These are phyloP conservation scores for Rhinopomastus cyanomelas DNA, from an alignment of 2,113 vertebrate genomes.

Conservation along the genomic window DNA sequence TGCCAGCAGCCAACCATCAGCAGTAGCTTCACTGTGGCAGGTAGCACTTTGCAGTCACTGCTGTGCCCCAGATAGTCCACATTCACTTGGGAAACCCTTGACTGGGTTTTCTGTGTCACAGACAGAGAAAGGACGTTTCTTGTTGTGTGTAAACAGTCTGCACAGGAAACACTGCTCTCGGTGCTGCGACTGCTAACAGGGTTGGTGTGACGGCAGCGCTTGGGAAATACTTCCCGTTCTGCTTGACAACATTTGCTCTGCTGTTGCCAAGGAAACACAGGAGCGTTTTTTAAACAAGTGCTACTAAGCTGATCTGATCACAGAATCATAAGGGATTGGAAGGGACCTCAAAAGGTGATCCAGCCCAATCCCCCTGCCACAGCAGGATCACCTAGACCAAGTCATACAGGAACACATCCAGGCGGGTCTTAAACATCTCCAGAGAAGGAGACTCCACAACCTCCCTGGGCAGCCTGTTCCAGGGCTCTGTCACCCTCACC, in stretches of 20 bases:
- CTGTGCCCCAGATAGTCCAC: background rate
- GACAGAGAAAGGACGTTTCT: background rate
- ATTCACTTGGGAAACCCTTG: rapidly evolving
- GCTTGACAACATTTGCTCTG: background rate
- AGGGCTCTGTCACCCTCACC: too few relatives aligned
- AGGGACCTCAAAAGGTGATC: too few relatives aligned
- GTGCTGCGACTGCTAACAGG: background rate
- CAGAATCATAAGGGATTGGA: too few relatives aligned
- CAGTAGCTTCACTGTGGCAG: background rate
- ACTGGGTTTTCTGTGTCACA: too few relatives aligned
- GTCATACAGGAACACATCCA: too few relatives aligned
- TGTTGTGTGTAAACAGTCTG: rapidly evolving
- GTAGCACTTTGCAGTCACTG: rapidly evolving
- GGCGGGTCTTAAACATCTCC: too few relatives aligned
- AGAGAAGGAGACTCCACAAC: too few relatives aligned
- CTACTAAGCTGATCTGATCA: background rate
- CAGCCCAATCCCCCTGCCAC: too few relatives aligned
- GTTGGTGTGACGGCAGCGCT: rapidly evolving
- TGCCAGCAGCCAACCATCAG: background rate
- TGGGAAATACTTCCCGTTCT: background rate
- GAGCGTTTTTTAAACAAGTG: rapidly evolving
- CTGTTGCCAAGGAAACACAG: background rate
- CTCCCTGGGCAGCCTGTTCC: too few relatives aligned
- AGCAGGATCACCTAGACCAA: too few relatives aligned
- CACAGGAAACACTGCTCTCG: background rate